Evolutionary conservation across 2,797 vertebrate genomes (phyloP), one percentile per base, ranked within the genome.

Genomic region (Chrysocyon brachyurus): DNA sequence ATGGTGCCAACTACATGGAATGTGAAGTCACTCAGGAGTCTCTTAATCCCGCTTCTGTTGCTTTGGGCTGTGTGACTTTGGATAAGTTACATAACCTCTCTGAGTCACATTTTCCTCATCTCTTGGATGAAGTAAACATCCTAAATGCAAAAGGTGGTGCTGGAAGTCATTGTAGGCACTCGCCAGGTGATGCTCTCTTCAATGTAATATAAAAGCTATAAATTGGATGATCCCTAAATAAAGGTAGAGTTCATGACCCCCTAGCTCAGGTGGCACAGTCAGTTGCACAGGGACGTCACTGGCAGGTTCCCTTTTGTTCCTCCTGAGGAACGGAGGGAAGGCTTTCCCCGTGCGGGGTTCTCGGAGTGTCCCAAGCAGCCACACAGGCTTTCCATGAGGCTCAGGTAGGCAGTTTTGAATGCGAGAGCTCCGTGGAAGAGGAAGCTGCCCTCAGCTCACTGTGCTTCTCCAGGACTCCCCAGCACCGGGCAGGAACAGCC

Each of bases 31-130:
- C 17, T 4, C 52, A 24, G 66, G 49, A 15, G 36, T 73, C n/a
- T 78, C 87, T n/a, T 59, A 63, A 72, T 75, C 86, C 40, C 40
- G 6, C 26, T 52, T 85, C 26, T 10, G 21, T 31, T 0, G 12
- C 6, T 16, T 94, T 40, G n/a, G 66, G 77, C n/a, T 73, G 33
- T 54, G 78, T 89, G 86, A 84, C 61, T 64, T 86, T 28, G 59
- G 81, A 33, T 61, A 52, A 46, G 31, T 87, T 72, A 31, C 26
- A 54, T 73, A 91, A 81, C 66, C 33, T 89, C 94, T 91, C 94
- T 49, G 85, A 87, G 57, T 87, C 68, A 26, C 22, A 36, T 59
- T 92, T 78, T 86, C 19, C 66, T 57, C 63, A 12, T 75, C 40
- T 83, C 12, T 52, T 70, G 36, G 77, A 22, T 36, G 77, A 90